Percentiles rank a stretch among this genome's conserved stretches.
Conservation (phyloP, 2,888 invertebrate genomes). For the Andrena haemorrhoa region DNA sequence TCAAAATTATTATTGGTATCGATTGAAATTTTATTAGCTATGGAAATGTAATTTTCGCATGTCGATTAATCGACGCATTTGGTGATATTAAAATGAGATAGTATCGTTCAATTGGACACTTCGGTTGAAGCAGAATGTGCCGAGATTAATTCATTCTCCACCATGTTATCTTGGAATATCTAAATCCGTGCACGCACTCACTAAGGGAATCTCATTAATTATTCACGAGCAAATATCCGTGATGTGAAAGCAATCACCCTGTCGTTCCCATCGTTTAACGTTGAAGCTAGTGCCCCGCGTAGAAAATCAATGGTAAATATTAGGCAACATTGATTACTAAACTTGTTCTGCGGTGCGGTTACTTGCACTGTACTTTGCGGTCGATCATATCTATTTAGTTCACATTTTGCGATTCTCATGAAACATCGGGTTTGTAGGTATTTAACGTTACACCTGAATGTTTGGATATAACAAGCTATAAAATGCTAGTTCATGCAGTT, state of each 20-base stretch:
- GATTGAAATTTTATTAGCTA: slow-evolving; percentile 10
- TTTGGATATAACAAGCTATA: background rate
- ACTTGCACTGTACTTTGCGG: slow-evolving; percentile 47
- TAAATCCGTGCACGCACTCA: slow-evolving; percentile 62
- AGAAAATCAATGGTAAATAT: slow-evolving; percentile 69
- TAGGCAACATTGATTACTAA: slow-evolving; percentile 55
- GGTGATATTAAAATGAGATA: background rate
- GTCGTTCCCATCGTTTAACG: slow-evolving; percentile 70
- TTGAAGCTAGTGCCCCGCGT: slow-evolving; percentile 45
- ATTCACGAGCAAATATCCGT: slow-evolving; percentile 75
- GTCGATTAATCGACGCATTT: background rate
- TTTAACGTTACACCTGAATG: background rate
- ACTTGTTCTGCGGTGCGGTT: slow-evolving; percentile 47
- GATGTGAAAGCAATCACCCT: slow-evolving; percentile 69
- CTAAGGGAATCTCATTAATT: slow-evolving; percentile 74
- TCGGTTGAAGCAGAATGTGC: slow-evolving; percentile 4
- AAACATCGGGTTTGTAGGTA: slow-evolving; percentile 20
- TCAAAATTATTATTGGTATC: slow-evolving; percentile 1
- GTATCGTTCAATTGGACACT: slow-evolving; percentile 17
- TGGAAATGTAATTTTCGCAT: background rate
- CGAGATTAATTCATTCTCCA: slow-evolving; percentile 35
- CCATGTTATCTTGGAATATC: slow-evolving; percentile 62
- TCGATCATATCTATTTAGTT: slow-evolving; percentile 24
- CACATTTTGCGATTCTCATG: slow-evolving; percentile 31
- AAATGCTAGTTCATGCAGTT: background rate